Base-by-base conservation (phyloP, 1,140 invertebrate species). In the Temnothorax longispinosus region DNA sequence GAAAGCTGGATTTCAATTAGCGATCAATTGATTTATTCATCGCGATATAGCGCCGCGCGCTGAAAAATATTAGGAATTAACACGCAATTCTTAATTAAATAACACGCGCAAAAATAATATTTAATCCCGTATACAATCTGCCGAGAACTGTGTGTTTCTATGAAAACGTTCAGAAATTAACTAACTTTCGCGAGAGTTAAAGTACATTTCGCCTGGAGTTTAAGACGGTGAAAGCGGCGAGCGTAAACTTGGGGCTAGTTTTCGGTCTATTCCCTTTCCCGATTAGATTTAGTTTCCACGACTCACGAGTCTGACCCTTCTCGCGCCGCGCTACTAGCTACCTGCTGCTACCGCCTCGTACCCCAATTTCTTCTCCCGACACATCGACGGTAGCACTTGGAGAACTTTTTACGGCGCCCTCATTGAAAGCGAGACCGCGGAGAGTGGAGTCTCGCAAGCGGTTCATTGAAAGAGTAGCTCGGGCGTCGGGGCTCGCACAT, bases 371-470 rank as follows among this genome's bases (percentile, higher is more conserved):
- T 85, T 62, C 67, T 80, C 50, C 86, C 78, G 72, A 81, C 89
- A 80, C 84, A 80, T 77, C 69, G 82, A 58, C 76, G 54, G 3
- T 85, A 85, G 91, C 91, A 90, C 92, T 93, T 92, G 89, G 91
- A 27, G 1, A 93, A 93, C 81, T 93, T 93, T 93, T 93, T 93
- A 93, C 90, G 88, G 78, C 85, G 78, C 84, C 64, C 87, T 92
- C 92, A 92, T 93, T 93, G 92, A 91, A 93, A 92, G 88, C 88
- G 87, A 91, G 88, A 92, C 78, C 89, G 85, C 84, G 75, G 84
- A 85, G 62, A 85, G 72, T 64, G 88, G 75, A 74, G 58, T 32
- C 62, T 47, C 27, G 88, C 88, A 7, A 89, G 67, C 78, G 89
- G 89, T 91, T 89, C 87, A 92, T 92, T 93, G 91, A 93, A 92